phyloP scores from a whole-genome alignment of 2,113 vertebrate genomes.

The Tachysurus vachellii region DNA sequence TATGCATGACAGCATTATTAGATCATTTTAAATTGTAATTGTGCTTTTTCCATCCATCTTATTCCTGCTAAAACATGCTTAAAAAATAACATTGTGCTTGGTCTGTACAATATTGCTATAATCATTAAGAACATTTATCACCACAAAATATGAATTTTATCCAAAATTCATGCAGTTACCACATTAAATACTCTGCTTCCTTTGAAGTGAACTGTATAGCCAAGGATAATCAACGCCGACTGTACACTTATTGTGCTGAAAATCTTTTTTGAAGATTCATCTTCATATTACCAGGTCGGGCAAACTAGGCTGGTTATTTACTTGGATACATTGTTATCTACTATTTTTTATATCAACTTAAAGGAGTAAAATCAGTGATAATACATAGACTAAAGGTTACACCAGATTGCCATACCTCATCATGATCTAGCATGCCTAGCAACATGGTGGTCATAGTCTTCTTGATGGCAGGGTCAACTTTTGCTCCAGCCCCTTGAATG shows the following conservation, averaged over 20 bases:
- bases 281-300: not conserved
- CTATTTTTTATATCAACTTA: not conserved
- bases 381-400: not conserved
- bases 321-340: not conserved
- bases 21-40: not conserved
- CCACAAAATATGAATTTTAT: not conserved
- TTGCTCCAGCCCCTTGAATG: slow-evolving; percentile 91
- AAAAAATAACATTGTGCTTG: not conserved
- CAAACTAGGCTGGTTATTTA: not conserved
- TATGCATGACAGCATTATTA: not conserved
- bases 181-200: not conserved
- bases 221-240: not conserved
- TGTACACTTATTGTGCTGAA: not conserved
- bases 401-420: slow-evolving; percentile 82
- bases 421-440: slow-evolving; percentile 94
- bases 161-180: not conserved
- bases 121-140: not conserved
- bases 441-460: slow-evolving; percentile 86
- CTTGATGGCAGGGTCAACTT: slow-evolving; percentile 88
- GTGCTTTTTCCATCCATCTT: not conserved
- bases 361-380: not conserved
- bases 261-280: not conserved
- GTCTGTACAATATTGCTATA: not conserved
- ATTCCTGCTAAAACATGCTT: not conserved
- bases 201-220: not conserved